Evolutionary conservation across 2,888 invertebrate genomes (phyloP).

Genomic region (Dryadula phaetusa): DNA sequence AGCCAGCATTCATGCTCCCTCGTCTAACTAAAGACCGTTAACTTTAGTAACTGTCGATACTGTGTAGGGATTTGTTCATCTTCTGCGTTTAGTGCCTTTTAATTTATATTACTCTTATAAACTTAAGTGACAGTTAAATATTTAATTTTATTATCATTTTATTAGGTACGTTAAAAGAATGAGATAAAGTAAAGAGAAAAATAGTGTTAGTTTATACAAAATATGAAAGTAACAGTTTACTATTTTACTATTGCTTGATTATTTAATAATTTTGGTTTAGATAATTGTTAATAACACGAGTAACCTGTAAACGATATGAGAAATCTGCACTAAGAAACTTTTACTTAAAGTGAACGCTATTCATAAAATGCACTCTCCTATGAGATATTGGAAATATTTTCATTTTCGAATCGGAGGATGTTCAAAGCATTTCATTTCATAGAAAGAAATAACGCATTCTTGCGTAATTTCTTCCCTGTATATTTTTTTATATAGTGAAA

Average conservation of each 20-base stretch:
- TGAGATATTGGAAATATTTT: constrained; percentile 37
- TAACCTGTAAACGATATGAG: not conserved
- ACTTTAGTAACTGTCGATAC: constrained; percentile 42
- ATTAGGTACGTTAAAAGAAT: not conserved
- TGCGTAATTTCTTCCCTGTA: constrained; percentile 48
- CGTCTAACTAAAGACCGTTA: constrained; percentile 57
- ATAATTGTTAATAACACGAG: too few relatives aligned
- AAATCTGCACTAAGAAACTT: not conserved
- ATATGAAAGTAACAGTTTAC: too few relatives aligned
- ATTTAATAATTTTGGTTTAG: not conserved
- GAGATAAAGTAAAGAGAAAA: not conserved
- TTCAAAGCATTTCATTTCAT: constrained; percentile 66
- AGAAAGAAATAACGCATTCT: too few relatives aligned
- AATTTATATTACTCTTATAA: not conserved
- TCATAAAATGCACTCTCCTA: constrained; percentile 11
- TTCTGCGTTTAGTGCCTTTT: constrained; percentile 13
- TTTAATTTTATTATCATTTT: not conserved
- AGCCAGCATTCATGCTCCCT: constrained; percentile 62
- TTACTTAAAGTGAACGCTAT: not conserved
- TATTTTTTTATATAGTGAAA: not conserved
- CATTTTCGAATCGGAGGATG: constrained; percentile 68
- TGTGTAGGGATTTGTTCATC: constrained; percentile 20
- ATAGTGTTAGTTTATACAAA: not conserved
- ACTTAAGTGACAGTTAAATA: not conserved
- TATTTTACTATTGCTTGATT: too few relatives aligned